Conservation (phyloP, 1,140 invertebrate genomes). For the Trachymyrmex septentrionalis region DNA sequence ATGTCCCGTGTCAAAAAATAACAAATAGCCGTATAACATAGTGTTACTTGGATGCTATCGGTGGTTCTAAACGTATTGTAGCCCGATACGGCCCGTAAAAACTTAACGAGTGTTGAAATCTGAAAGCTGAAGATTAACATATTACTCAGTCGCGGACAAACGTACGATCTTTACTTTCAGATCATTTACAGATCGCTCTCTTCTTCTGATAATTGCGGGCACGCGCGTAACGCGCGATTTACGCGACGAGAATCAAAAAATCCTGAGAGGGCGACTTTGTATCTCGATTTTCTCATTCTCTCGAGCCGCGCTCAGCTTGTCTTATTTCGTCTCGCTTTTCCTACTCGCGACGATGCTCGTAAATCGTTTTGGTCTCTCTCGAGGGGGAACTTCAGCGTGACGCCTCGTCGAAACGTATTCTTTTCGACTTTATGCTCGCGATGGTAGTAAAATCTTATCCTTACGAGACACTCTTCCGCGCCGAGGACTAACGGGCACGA, state of each 20-base stretch:
- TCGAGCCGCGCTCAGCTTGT: slow-evolving; percentile 3
- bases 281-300: slow-evolving; percentile 30
- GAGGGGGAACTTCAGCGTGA: slow-evolving; percentile 63
- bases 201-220: background rate
- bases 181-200: background rate
- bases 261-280: background rate
- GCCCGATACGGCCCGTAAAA: slow-evolving; percentile 25
- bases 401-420: slow-evolving; percentile 74
- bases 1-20: slow-evolving; percentile 29
- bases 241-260: slow-evolving; percentile 6
- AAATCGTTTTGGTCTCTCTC: slow-evolving; percentile 66
- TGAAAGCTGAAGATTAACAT: slow-evolving; percentile 59
- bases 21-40: slow-evolving; percentile 19
- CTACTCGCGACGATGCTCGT: slow-evolving; percentile 57
- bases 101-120: slow-evolving; percentile 72
- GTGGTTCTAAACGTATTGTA: slow-evolving; percentile 24
- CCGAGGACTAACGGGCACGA: slow-evolving; percentile 52
- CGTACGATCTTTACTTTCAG: background rate
- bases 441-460: slow-evolving; percentile 74
- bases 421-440: slow-evolving; percentile 70
- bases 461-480: slow-evolving; percentile 60
- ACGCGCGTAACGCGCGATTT: background rate
- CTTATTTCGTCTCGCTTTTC: background rate
- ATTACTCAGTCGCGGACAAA: slow-evolving; percentile 33
- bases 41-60: background rate